Percentiles rank a stretch among this genome's conserved stretches.
phyloP scores from a whole-genome alignment of 2,797 vertebrate species.

The Pantherophis alleghaniensis region DNA sequence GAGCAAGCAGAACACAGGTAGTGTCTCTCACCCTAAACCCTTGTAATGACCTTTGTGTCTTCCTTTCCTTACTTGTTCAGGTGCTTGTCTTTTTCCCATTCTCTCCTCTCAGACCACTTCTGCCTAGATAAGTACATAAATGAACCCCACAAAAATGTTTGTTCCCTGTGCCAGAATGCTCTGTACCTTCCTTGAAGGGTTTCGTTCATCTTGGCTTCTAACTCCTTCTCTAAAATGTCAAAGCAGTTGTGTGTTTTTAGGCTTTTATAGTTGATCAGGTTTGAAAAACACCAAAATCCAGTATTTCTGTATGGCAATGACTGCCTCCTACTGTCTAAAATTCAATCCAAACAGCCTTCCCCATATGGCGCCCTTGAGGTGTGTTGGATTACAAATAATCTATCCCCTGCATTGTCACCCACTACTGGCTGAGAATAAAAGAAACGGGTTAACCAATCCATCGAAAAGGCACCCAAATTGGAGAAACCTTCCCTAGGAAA shows the following conservation, averaged over 20 bases:
- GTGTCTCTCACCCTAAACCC: neutral
- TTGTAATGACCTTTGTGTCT: neutral
- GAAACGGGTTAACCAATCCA: neutral
- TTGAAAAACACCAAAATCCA: neutral
- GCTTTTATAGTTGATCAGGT: neutral
- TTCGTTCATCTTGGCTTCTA: neutral
- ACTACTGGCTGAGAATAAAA: neutral
- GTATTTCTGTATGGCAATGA: too few relatives aligned
- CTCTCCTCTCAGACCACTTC: neutral
- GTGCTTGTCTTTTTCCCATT: neutral
- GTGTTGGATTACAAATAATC: neutral
- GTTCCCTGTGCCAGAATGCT: neutral
- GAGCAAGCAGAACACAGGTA: neutral
- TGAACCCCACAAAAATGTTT: neutral
- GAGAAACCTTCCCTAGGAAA: neutral
- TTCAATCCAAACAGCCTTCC: neutral
- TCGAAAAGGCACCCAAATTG: neutral
- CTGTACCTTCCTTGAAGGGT: neutral
- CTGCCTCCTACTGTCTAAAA: neutral
- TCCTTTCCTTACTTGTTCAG: neutral
- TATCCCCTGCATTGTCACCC: neutral
- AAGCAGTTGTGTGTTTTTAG: neutral
- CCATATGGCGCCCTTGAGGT: neutral
- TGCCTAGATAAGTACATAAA: neutral
- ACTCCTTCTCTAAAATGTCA: neutral